phyloP scores from a whole-genome alignment of 2,113 vertebrate species.

The Otus sunia region DNA sequence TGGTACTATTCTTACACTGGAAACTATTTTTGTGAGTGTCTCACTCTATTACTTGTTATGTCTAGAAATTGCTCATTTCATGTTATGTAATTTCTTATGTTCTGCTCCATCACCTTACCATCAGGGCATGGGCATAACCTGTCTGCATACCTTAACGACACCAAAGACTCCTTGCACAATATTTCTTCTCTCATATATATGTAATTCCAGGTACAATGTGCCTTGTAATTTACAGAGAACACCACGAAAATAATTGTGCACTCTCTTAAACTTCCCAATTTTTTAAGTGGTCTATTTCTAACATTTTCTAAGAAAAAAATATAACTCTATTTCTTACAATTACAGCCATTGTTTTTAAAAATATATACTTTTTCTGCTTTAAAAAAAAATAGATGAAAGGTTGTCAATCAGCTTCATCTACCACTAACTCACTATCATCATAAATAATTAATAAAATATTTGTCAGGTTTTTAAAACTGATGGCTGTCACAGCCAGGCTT shows the following conservation, averaged over 20 bases:
- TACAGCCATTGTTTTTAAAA: background rate
- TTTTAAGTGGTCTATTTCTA: background rate
- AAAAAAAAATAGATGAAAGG: background rate
- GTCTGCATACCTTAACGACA: background rate
- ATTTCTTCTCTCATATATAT: background rate
- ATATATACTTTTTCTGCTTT: background rate
- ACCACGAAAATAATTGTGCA: background rate
- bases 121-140: background rate
- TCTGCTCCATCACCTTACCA: background rate
- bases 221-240: background rate
- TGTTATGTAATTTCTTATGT: background rate
- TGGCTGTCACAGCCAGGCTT: conserved; percentile 1
- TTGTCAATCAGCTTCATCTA: conserved; percentile 4
- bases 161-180: background rate
- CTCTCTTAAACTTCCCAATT: background rate
- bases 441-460: conserved; percentile 16
- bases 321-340: background rate
- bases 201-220: background rate
- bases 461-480: background rate
- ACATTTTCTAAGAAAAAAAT: background rate
- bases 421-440: background rate
- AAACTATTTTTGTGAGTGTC: background rate
- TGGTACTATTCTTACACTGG: background rate
- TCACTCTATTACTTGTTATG: background rate
- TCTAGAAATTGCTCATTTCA: background rate